Evolutionary conservation across 2,888 invertebrate species (phyloP).

Genomic region (Aelia acuminata): DNA sequence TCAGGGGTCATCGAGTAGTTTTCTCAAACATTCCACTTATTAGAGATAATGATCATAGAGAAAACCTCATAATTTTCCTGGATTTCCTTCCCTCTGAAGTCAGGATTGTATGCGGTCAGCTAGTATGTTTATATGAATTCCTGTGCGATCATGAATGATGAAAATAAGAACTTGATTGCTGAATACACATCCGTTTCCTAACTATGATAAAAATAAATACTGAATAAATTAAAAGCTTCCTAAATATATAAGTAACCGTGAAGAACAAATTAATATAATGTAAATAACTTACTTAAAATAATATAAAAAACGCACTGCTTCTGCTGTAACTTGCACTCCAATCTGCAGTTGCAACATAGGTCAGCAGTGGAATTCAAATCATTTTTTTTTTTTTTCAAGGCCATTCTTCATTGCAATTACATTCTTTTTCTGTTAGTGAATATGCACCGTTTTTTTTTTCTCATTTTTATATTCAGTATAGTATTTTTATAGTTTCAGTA

Average conservation of each 20-base stretch:
- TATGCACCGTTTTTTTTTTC: background rate
- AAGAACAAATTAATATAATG: too few relatives aligned
- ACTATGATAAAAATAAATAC: background rate
- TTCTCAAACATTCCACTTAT: background rate
- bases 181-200: background rate
- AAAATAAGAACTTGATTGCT: background rate
- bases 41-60: background rate
- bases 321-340: background rate
- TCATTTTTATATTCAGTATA: background rate
- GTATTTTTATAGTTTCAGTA: too few relatives aligned
- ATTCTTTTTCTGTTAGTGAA: background rate
- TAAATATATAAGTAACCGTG: background rate
- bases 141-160: background rate
- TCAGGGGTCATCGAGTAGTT: background rate
- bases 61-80: background rate
- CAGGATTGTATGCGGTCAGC: background rate
- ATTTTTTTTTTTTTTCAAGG: background rate
- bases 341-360: background rate
- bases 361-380: background rate
- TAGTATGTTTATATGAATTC: background rate
- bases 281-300: too few relatives aligned
- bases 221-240: background rate
- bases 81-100: background rate
- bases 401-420: background rate
- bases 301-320: background rate